Percentiles rank a stretch among this genome's conserved stretches.
phyloP scores from a whole-genome alignment of 2,113 vertebrate genomes.

The Apodemus sylvaticus region DNA sequence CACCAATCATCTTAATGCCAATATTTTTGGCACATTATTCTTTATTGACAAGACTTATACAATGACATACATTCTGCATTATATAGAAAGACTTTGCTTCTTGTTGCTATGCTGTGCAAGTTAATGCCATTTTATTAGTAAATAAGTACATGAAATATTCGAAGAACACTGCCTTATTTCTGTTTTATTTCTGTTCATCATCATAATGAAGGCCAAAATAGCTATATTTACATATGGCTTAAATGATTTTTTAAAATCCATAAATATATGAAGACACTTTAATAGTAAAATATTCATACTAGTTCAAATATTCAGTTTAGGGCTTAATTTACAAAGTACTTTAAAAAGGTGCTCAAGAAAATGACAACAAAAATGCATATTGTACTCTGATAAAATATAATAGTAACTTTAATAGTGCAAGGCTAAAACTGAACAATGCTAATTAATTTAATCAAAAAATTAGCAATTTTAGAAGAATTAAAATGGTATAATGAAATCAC shows the following conservation, averaged over 20 bases:
- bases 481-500: background rate
- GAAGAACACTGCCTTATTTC: background rate
- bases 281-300: background rate
- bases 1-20: too few species aligned
- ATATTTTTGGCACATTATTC: fast-evolving
- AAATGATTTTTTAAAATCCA: background rate
- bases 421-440: background rate
- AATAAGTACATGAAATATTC: background rate
- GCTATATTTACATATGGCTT: background rate
- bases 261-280: background rate
- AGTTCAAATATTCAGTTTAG: background rate
- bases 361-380: background rate
- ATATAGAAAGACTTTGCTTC: background rate
- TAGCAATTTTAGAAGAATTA: background rate
- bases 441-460: background rate
- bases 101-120: background rate
- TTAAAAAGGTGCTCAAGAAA: background rate
- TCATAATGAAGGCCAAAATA: background rate
- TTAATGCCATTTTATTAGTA: background rate
- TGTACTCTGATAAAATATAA: background rate
- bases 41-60: background rate
- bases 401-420: background rate
- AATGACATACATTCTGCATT: background rate
- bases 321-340: background rate
- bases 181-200: background rate